Percentiles rank a stretch among this genome's conserved stretches.
These are phyloP conservation scores for Temnopleurus reevesii DNA, from an alignment of 53 echinoderm and acorn worm species.

Conservation along the genomic window DNA sequence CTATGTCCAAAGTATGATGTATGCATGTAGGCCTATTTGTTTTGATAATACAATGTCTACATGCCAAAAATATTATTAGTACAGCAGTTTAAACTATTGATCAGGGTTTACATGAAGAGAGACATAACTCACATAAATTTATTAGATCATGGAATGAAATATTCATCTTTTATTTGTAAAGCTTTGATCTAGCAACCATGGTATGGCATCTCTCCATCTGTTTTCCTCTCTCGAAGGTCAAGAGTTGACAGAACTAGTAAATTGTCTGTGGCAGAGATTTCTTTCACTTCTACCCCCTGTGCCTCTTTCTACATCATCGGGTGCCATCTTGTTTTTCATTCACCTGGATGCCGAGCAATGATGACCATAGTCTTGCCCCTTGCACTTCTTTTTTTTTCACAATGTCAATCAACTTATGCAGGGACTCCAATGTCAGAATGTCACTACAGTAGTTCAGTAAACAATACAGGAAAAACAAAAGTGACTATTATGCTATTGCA, in stretches of 20 bases:
- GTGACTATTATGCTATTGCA: too few species aligned
- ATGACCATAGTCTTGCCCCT: not conserved
- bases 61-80: too few species aligned
- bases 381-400: not conserved
- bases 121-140: not conserved
- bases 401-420: not conserved
- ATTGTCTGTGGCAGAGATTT: constrained; percentile 3
- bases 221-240: constrained; percentile 16
- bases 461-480: too few species aligned
- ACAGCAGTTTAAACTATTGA: too few species aligned
- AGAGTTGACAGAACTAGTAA: constrained; percentile 41
- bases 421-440: too few species aligned
- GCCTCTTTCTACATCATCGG: constrained; percentile 39
- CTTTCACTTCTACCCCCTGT: not conserved
- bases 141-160: not conserved
- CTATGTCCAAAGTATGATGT: too few species aligned
- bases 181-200: not conserved
- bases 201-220: constrained; percentile 33
- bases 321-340: constrained; percentile 46
- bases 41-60: too few species aligned
- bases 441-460: too few species aligned
- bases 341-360: constrained; percentile 37
- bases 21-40: too few species aligned
- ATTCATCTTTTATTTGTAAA: not conserved
- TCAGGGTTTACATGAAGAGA: too few species aligned